A percentile compares a stretch with the other conserved stretches of the same genome.
Evolutionary conservation across 2,888 invertebrate species (phyloP).

Genomic region (Agapostemon virescens): DNA sequence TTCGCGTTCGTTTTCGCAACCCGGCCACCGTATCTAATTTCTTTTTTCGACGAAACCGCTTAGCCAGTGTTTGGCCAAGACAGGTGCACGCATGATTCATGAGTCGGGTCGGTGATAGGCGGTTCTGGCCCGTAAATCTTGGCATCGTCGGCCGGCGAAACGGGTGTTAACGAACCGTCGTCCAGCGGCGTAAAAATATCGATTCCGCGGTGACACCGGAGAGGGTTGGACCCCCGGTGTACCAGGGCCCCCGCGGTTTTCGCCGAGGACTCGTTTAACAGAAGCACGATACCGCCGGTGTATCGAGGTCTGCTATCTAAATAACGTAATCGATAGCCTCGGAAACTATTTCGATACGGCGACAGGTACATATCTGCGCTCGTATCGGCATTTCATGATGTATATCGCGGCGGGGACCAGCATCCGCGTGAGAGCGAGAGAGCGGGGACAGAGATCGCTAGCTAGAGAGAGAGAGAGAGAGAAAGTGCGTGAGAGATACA

Average conservation of each 20-base stretch:
- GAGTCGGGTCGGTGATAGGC: constrained; percentile 29
- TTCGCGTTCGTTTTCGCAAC: neutral
- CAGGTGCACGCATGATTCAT: constrained; percentile 45
- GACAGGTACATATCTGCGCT: constrained; percentile 57
- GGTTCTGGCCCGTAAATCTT: constrained; percentile 51
- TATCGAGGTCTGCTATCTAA: constrained; percentile 60
- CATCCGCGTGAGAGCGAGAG: constrained; percentile 15
- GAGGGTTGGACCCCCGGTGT: neutral
- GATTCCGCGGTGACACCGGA: constrained; percentile 26
- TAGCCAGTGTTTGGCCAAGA: neutral
- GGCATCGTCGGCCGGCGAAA: constrained; percentile 25
- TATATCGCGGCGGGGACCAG: constrained; percentile 39
- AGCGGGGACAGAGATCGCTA: neutral
- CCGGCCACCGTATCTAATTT: neutral
- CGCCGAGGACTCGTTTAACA: constrained; percentile 48
- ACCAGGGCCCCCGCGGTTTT: constrained; percentile 21
- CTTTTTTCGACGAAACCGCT: neutral
- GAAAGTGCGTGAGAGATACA: constrained; percentile 1
- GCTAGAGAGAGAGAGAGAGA: neutral
- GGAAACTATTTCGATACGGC: constrained; percentile 66
- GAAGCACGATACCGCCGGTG: constrained; percentile 32
- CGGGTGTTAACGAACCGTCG: constrained; percentile 62
- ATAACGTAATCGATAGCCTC: constrained; percentile 63
- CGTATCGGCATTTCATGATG: constrained; percentile 61
- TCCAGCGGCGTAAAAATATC: constrained; percentile 56